phyloP scores from a whole-genome alignment of 2,113 vertebrate genomes.

The Emydura subglobosa region DNA sequence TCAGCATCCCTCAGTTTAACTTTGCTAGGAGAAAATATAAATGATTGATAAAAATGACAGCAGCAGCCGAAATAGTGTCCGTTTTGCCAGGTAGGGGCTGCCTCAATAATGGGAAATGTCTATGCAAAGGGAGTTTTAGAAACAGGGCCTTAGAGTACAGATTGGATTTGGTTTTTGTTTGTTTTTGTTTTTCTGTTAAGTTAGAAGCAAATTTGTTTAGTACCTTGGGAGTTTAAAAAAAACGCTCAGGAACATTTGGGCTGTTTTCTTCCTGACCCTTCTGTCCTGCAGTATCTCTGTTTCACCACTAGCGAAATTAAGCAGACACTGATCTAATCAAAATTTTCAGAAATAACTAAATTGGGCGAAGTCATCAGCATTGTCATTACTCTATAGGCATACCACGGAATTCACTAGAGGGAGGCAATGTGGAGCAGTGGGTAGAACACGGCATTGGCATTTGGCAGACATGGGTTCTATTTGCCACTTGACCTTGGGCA shows the following conservation, averaged over 20 bases:
- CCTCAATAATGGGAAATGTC: slow-evolving; percentile 73
- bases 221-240: slow-evolving; percentile 54
- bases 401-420: accelerated
- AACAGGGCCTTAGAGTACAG: slow-evolving; percentile 52
- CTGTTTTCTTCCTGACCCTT: slow-evolving; percentile 44
- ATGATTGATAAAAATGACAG: slow-evolving; percentile 41
- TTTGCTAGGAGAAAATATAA: not conserved
- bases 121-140: slow-evolving; percentile 64
- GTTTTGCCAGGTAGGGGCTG: slow-evolving; percentile 61
- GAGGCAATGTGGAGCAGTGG: accelerated
- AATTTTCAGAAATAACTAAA: not conserved
- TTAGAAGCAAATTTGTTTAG: slow-evolving; percentile 71
- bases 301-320: slow-evolving; percentile 62
- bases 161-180: slow-evolving; percentile 67
- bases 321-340: slow-evolving; percentile 23
- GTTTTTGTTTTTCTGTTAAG: slow-evolving; percentile 30
- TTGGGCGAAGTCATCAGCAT: not conserved
- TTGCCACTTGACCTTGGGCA: not conserved
- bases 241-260: slow-evolving; percentile 45
- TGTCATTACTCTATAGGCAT: not conserved
- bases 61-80: slow-evolving; percentile 52
- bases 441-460: not conserved
- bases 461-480: not conserved
- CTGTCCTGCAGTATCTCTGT: slow-evolving; percentile 62
- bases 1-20: not conserved